Base-by-base conservation (phyloP, 2,113 vertebrate species). In the Echinops telfairi region DNA sequence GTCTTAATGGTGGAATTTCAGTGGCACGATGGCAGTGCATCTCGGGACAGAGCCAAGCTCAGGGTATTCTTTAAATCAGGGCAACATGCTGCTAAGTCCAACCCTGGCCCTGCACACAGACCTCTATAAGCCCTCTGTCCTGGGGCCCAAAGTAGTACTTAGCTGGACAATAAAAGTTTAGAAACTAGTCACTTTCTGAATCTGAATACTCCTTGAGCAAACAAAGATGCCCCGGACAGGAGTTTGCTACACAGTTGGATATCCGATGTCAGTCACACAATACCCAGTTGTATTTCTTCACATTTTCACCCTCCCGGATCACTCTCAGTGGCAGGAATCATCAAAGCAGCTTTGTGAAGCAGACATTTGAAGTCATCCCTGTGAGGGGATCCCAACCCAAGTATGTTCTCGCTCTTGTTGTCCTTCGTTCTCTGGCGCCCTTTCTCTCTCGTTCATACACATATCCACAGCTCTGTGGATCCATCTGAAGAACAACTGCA, bases 181-280 rank as follows among this genome's bases (percentile, higher is more conserved):
- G 83, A 82, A 90, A 25, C 19, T 53, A 88, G 86, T 17, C 57
- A 20, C 33, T 92, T 75, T 85, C 78, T 58, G 68, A 88, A 85
- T 80, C 82, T 71, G 70, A 83, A 29, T 23, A 47, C n/a, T 84
- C 78, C 66, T 71, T 76, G 38, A 36, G 47, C 76, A 89, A 75
- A 91, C 14, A 66, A 89, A 90, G 43, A 66, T 19, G 47, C 4
- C 66, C 36, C 27, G 60, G 40, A 38, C 8, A 17, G n/a, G 53
- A 70, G 73, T 31, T 0, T 27, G 86, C 20, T 71, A 6, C 29
- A 33, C 19, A 79, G 75, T 80, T 53, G 40, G n/a, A 22, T 17
- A 2, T 0, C 36, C 47, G 36, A n/a, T 0, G 53, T n/a, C 58
- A 33, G 0, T 0, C 19, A 2, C 10, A 90, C 27, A 53, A 73